Base-by-base conservation (phyloP, 1,140 invertebrate species). In the Macrosteles quadrilineatus region DNA sequence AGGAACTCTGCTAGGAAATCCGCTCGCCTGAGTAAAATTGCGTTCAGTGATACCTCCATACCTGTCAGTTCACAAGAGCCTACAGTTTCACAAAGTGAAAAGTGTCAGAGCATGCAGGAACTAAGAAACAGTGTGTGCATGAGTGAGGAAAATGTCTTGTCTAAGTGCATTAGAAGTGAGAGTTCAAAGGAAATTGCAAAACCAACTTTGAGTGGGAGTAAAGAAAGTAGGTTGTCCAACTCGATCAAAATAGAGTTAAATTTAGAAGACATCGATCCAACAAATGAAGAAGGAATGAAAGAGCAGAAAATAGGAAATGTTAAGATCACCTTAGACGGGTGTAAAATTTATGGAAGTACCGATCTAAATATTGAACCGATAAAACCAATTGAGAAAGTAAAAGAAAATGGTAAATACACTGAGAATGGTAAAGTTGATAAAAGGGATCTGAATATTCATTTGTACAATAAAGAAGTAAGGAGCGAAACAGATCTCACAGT, bases 21-120 rank as follows among this genome's bases (percentile, higher is more conserved):
- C 14, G 17, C 29, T 31, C 31, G 63, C 4, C 32, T 25, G 40
- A 71, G 53, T 40, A 73, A 73, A 59, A 67, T 73, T 29, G 72
- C 72, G 23, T 57, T 63, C 1, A 73, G 72, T 71, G 72, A 73
- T 30, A 71, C 70, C 12, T 68, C 72, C 6, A 73, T 73, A 29
- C 67, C 70, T n/a, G 70, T 43, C 11, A 66, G 63, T 29, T 43
- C 31, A 3, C 63, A 66, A 45, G 11, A 19, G 21, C 43, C 63
- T 11, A 11, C 21, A 45, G 2, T n/a, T 1, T 12, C 23, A 2
- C 32, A 31, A 25, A 45, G 19, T n/a, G 40, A 66, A 1, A 69
- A 69, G 32, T 59, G 67, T 59, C 67, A 69, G 29, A 69, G 67
- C 57, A 55, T 69, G 32, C 55, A 69, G 29, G 63, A 66, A 43